Conservation (phyloP, 2,888 invertebrate genomes). For the Eupeodes latifasciatus region DNA sequence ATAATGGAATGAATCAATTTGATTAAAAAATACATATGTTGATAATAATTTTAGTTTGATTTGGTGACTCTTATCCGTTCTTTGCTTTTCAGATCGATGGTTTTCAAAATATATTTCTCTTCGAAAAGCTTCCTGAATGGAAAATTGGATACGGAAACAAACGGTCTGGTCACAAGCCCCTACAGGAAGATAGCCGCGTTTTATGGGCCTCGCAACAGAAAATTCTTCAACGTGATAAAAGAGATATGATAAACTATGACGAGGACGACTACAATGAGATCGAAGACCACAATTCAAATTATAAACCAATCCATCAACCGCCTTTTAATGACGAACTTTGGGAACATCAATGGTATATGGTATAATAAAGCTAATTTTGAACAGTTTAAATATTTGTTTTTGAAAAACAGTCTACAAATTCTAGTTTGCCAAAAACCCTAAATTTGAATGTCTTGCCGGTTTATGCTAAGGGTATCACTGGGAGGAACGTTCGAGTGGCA, state of each 20-base stretch:
- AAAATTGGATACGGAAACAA: slow-evolving; percentile 46
- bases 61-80: too few relatives aligned
- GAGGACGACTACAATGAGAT: slow-evolving; percentile 29
- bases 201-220: slow-evolving; percentile 76
- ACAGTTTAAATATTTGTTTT: neutral
- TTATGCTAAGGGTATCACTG: slow-evolving; percentile 91
- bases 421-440: slow-evolving; percentile 80
- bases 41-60: neutral
- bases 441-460: slow-evolving; percentile 94
- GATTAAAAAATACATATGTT: too few relatives aligned
- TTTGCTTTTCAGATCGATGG: slow-evolving; percentile 70
- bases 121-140: slow-evolving; percentile 60
- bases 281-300: slow-evolving; percentile 77
- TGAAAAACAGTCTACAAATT: slow-evolving; percentile 58
- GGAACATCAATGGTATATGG: slow-evolving; percentile 93
- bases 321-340: slow-evolving; percentile 93
- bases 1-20: neutral
- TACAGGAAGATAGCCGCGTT: slow-evolving; percentile 72
- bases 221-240: slow-evolving; percentile 75
- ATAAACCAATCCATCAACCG: slow-evolving; percentile 77
- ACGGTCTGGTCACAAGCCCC: slow-evolving; percentile 49
- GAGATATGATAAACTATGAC: slow-evolving; percentile 69
- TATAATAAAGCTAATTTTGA: slow-evolving; percentile 1
- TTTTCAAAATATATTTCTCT: slow-evolving; percentile 72
- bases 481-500: slow-evolving; percentile 91